Percentiles rank a stretch among this genome's conserved stretches.
Conservation (phyloP, 2,888 invertebrate genomes). For the Orchesellides sinensis region DNA sequence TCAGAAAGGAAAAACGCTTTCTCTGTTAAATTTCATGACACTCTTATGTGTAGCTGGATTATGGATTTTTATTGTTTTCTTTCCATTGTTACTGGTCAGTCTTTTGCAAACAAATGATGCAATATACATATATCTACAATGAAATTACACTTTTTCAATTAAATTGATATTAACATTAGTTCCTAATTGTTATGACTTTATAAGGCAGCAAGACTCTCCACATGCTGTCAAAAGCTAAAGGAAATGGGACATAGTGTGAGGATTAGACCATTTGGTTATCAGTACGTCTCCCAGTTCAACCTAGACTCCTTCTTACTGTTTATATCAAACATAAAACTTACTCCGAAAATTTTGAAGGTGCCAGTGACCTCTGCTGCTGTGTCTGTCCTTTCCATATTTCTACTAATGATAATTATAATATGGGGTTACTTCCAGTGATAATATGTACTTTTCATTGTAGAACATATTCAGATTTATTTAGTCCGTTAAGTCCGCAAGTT, state of each 20-base stretch:
- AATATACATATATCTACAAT: not conserved
- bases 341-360: constrained; percentile 85
- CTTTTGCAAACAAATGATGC: not conserved
- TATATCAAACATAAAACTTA: constrained; percentile 85
- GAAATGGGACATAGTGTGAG: constrained; percentile 87
- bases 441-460: no score
- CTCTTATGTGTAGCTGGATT: constrained; percentile 75
- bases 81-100: constrained; percentile 86
- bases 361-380: constrained; percentile 85
- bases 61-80: constrained; percentile 83
- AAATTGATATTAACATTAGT: not conserved
- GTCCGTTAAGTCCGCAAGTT: no score
- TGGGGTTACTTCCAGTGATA: constrained; percentile 78
- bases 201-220: constrained; percentile 86
- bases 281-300: constrained; percentile 86
- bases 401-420: constrained; percentile 82
- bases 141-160: not conserved
- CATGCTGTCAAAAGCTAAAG: constrained; percentile 85
- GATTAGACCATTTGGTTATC: constrained; percentile 88
- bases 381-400: constrained; percentile 81
- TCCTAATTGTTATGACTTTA: constrained; percentile 2
- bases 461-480: no score
- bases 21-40: constrained; percentile 80
- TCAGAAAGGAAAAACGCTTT: constrained; percentile 80
- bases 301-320: constrained; percentile 87